Base-by-base conservation (phyloP, 1,140 invertebrate species). In the Anagrus nilaparvatae region DNA sequence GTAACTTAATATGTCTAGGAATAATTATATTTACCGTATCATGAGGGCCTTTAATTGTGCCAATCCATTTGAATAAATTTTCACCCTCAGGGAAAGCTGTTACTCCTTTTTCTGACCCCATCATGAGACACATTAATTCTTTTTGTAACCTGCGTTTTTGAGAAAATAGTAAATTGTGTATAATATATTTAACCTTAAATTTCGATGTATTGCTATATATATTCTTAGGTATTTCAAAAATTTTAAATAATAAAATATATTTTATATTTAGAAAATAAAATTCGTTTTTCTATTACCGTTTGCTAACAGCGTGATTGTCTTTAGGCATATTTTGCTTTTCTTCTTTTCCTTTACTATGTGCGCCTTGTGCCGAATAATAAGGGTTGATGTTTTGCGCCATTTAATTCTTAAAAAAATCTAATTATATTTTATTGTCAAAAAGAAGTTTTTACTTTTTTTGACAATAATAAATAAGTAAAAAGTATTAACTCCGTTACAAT, bases 81-180 rank as follows among this genome's bases (percentile, higher is more conserved):
- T 97, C 92, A 43, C 91, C 89, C 52, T 95, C 89, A 3, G 94
- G 94, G 71, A 97, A 97, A 23, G 93, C 94, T 28, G 92, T 95
- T 27, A 97, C 84, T 13, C 86, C 86, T 69, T 90, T 89, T 57
- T 94, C 89, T 27, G 79, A 78, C 46, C 78, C 82, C 74, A 89
- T 87, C 84, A 87, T 87, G 36, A 87, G 62, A 46, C 78, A 77
- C 84, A 87, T 87, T 5, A 87, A 69, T 60, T 87, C 84, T 59
- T 86, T 87, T 59, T 87, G 83, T 43, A 87, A 64, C 65, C 84
- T 87, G 58, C 14, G 48, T 50, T 42, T 23, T 14, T 21, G 30
- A 38, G 17, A 36, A 16, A 28, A 35, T 3, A 27, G 18, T n/a
- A 28, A 18, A 18, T 37, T 43, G 33, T 30, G 32, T n/a, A n/a